phyloP scores from a whole-genome alignment of 2,797 vertebrate genomes.

The Gymnopithys bicolor region DNA sequence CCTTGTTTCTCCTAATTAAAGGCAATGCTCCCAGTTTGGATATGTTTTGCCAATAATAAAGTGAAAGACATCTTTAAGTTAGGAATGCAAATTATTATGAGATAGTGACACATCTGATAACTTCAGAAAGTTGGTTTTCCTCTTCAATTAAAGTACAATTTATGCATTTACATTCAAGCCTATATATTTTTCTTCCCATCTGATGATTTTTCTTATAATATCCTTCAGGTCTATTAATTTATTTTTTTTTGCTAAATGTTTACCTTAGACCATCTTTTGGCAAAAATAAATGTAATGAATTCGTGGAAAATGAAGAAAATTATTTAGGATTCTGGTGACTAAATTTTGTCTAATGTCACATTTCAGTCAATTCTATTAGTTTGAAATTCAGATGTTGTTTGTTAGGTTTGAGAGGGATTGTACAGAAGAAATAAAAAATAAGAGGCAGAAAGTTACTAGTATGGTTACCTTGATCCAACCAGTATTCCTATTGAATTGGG shows the following conservation, averaged over 20 bases:
- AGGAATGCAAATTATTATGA: neutral
- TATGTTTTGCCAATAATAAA: neutral
- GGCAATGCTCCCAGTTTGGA: neutral
- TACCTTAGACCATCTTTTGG: neutral
- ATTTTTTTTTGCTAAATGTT: neutral
- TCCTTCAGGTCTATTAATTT: neutral
- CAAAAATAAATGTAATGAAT: neutral
- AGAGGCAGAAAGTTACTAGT: neutral
- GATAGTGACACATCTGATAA: neutral
- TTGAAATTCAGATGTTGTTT: neutral
- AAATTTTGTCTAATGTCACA: neutral
- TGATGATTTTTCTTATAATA: neutral
- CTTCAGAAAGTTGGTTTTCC: neutral
- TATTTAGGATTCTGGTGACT: neutral
- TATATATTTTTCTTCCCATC: neutral
- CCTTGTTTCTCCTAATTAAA: constrained; percentile 14
- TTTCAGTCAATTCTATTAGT: neutral
- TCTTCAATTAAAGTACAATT: neutral
- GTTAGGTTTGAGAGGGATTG: neutral
- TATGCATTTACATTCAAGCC: neutral
- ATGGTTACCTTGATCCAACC: neutral
- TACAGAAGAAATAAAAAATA: neutral
- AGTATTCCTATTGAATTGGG: neutral
- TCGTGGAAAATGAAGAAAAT: neutral
- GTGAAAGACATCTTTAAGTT: neutral